These are phyloP conservation scores for Propithecus perrieri DNA, from an alignment of 2,797 vertebrate species.

Conservation along the genomic window DNA sequence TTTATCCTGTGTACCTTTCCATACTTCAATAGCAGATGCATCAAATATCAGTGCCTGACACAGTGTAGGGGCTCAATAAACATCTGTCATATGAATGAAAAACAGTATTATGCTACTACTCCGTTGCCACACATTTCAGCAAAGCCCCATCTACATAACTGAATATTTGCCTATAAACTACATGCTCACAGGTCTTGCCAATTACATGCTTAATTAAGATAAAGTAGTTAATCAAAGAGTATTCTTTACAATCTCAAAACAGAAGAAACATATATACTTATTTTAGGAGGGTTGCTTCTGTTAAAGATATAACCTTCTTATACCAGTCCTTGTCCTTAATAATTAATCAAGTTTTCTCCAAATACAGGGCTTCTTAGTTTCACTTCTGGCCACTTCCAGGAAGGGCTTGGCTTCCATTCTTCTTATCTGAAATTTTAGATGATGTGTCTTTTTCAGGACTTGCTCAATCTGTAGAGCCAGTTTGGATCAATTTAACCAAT, in stretches of 20 bases:
- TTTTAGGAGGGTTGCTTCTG: conserved; percentile 34
- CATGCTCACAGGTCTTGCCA: conserved; percentile 2
- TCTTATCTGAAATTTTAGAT: conserved; percentile 77
- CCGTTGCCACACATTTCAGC: neutral
- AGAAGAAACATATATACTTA: conserved; percentile 25
- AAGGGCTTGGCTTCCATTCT: conserved; percentile 72
- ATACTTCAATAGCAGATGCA: neutral
- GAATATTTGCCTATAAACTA: conserved; percentile 21
- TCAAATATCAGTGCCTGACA: neutral
- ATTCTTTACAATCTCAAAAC: conserved; percentile 35
- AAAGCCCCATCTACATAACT: neutral
- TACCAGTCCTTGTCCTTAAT: neutral
- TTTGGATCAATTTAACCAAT: conserved; percentile 66
- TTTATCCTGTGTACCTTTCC: conserved; percentile 29
- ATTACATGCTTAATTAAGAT: conserved; percentile 51
- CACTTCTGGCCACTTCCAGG: conserved; percentile 39
- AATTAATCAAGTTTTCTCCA: neutral
- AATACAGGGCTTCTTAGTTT: conserved; percentile 59
- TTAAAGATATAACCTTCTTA: conserved; percentile 58
- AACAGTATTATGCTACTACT: neutral
- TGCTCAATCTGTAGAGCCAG: conserved; percentile 66
- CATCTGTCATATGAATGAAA: neutral
- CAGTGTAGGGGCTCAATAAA: neutral
- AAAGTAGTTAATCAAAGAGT: conserved; percentile 40
- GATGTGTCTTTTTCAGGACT: conserved; percentile 57